phyloP scores from a whole-genome alignment of 1,140 invertebrate genomes.

The Sminthurides bifidus region DNA sequence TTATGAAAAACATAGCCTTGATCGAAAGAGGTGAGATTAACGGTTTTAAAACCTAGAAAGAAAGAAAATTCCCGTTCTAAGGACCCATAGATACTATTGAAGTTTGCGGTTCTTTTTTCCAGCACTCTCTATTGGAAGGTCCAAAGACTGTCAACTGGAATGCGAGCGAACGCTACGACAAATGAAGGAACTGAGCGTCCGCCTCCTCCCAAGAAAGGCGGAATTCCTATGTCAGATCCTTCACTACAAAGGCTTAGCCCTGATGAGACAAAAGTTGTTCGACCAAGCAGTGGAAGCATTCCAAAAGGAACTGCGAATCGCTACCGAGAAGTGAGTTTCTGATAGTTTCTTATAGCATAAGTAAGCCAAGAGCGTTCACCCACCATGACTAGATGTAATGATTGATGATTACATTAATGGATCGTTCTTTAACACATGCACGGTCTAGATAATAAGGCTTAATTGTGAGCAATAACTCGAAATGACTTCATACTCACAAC shows the following conservation, averaged over 20 bases:
- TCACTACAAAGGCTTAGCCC: constrained; percentile 28
- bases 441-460: background rate
- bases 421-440: too few relatives aligned
- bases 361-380: too few relatives aligned
- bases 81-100: background rate
- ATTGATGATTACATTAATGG: too few relatives aligned
- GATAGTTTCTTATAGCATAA: too few relatives aligned
- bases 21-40: constrained; percentile 23
- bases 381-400: too few relatives aligned
- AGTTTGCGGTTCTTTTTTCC: background rate
- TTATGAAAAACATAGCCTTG: constrained; percentile 25
- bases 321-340: constrained; percentile 17
- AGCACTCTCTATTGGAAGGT: constrained; percentile 26
- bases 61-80: background rate
- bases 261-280: constrained; percentile 24
- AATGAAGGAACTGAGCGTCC: constrained; percentile 27
- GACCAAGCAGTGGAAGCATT: constrained; percentile 24
- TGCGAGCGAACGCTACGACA: constrained; percentile 30
- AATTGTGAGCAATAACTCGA: background rate
- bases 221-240: constrained; percentile 27
- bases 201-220: constrained; percentile 24
- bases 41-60: background rate
- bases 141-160: constrained; percentile 30
- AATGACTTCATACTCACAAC: background rate
- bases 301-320: constrained; percentile 23